Percentiles rank a stretch among this genome's conserved stretches.
Conservation (phyloP, 2,113 vertebrate genomes). For the Serinus canaria region DNA sequence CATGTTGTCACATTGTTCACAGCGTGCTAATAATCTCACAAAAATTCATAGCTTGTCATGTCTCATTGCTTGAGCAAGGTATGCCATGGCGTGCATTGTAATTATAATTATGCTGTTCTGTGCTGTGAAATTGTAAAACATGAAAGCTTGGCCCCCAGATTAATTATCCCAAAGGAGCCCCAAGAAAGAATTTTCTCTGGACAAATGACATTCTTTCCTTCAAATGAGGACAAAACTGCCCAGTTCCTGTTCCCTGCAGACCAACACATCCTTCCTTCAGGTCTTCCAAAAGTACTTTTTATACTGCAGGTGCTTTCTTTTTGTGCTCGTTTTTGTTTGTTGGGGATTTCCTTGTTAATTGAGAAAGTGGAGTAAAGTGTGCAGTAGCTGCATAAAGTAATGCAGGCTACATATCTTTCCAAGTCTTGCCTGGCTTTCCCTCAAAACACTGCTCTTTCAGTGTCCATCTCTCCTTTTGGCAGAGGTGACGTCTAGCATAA, state of each 20-base stretch:
- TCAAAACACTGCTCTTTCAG: not conserved
- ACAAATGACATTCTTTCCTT: not conserved
- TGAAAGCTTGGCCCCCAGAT: not conserved
- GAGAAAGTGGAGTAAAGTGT: not conserved
- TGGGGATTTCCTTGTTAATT: not conserved
- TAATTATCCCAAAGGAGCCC: not conserved
- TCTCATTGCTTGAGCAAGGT: not conserved
- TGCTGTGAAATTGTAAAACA: not conserved
- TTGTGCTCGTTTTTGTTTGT: not conserved
- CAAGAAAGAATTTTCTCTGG: not conserved
- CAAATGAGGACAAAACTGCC: not conserved
- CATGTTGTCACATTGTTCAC: not conserved
- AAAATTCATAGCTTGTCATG: not conserved
- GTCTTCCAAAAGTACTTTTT: not conserved
- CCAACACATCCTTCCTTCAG: rapidly evolving
- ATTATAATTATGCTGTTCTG: not conserved
- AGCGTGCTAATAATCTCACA: not conserved
- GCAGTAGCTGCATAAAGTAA: not conserved
- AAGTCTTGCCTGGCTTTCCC: not conserved
- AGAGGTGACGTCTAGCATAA: not conserved
- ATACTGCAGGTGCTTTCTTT: not conserved
- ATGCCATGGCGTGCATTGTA: rapidly evolving
- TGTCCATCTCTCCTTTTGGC: not conserved
- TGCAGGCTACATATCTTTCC: not conserved
- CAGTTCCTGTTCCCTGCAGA: rapidly evolving